phyloP scores from a whole-genome alignment of 1,140 invertebrate species.

The Listronotus oregonensis region DNA sequence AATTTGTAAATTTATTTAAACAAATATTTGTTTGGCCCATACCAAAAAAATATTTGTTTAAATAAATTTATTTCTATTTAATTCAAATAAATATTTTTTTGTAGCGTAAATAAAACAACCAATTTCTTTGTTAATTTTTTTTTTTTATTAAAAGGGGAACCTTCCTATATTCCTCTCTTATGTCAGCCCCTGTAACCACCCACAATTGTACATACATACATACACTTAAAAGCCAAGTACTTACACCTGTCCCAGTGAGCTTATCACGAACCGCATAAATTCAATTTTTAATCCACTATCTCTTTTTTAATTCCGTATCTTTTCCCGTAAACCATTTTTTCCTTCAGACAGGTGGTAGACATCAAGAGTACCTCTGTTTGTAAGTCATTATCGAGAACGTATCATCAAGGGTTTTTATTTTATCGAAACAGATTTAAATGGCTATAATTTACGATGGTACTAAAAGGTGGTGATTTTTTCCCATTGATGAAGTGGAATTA shows the following conservation, averaged over 20 bases:
- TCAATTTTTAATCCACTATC: slow-evolving; percentile 9
- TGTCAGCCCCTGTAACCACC: too few species aligned
- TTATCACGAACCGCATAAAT: slow-evolving; percentile 4
- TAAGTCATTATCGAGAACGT: slow-evolving; percentile 12
- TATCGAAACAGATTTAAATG: slow-evolving; percentile 16
- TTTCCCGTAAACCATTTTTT: not conserved
- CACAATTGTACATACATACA: not conserved
- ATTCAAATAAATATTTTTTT: too few species aligned
- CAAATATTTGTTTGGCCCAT: too few species aligned
- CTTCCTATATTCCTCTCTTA: too few species aligned
- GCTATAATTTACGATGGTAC: slow-evolving; percentile 5
- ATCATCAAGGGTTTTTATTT: slow-evolving; percentile 17
- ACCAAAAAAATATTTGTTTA: too few species aligned
- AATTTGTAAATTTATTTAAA: too few species aligned
- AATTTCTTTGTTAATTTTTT: too few species aligned
- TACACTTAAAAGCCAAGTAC: not conserved
- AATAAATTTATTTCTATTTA: too few species aligned
- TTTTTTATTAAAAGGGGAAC: too few species aligned
- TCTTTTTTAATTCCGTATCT: slow-evolving; percentile 1
- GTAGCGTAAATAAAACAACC: too few species aligned
- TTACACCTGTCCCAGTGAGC: slow-evolving; percentile 1
- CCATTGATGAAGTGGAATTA: not conserved
- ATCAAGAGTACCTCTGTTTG: slow-evolving; percentile 8
- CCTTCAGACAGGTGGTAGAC: slow-evolving; percentile 7
- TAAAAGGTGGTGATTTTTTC: slow-evolving; percentile 15